Evolutionary conservation across 1,140 invertebrate species (phyloP).

Genomic region (Sarcophaga peregrina): DNA sequence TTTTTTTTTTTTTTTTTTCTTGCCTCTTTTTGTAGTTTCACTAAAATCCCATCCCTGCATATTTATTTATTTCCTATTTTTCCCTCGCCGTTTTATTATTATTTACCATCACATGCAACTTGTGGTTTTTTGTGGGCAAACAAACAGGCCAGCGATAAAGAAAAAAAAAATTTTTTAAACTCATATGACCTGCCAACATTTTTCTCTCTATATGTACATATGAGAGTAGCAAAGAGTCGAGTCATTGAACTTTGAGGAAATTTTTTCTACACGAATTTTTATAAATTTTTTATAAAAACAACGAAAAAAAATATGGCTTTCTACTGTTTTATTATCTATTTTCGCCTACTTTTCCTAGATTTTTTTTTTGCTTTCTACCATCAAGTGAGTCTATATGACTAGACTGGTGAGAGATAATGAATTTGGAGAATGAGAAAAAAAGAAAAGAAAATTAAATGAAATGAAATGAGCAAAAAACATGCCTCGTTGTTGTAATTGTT

Average conservation of each 20-base stretch:
- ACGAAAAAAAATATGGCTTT: not conserved
- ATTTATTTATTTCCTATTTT: too few relatives aligned
- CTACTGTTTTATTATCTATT: not conserved
- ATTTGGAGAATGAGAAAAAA: not conserved
- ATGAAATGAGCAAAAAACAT: not conserved
- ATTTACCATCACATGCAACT: not conserved
- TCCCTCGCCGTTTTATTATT: not conserved
- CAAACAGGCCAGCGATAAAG: not conserved
- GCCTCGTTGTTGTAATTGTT: not conserved
- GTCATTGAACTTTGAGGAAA: conserved; percentile 3
- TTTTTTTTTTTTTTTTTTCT: too few relatives aligned
- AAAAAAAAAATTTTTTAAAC: not conserved
- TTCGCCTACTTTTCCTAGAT: not conserved
- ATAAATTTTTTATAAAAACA: conserved; percentile 27
- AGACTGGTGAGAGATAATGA: not conserved
- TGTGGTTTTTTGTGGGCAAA: not conserved
- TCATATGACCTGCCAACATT: conserved; percentile 26
- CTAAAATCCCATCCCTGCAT: too few relatives aligned
- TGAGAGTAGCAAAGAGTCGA: not conserved
- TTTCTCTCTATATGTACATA: not conserved
- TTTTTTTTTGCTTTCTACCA: not conserved
- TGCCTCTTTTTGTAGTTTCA: too few relatives aligned
- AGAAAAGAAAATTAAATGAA: too few relatives aligned
- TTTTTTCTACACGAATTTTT: not conserved
- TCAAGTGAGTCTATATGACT: not conserved